phyloP scores from a whole-genome alignment of 2,797 vertebrate genomes.

The Echiichthys vipera region DNA sequence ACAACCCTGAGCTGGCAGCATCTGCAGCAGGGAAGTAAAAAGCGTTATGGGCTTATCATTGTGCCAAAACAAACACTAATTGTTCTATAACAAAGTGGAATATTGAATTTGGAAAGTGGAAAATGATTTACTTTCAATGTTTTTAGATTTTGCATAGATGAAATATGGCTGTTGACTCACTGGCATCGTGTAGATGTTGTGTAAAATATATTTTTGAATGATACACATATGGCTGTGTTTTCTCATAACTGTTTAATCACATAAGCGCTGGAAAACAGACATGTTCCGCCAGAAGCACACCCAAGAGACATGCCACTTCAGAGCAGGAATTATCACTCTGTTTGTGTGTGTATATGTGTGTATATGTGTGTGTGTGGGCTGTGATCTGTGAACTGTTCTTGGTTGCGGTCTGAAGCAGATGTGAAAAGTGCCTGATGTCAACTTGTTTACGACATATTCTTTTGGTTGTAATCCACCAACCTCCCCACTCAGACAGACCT shows the following conservation, averaged over 20 bases:
- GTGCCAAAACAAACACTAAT: slow-evolving; percentile 51
- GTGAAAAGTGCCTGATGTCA: slow-evolving; percentile 53
- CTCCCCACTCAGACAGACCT: slow-evolving; percentile 12
- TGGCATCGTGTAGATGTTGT: background rate
- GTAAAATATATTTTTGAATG: slow-evolving; percentile 2
- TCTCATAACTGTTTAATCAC: slow-evolving; percentile 47
- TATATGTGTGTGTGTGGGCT: slow-evolving; percentile 23
- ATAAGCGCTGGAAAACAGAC: slow-evolving; percentile 43
- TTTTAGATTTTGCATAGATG: slow-evolving; percentile 13
- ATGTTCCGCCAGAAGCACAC: slow-evolving; percentile 45
- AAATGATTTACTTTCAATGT: too few relatives aligned
- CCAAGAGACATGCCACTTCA: slow-evolving; percentile 46
- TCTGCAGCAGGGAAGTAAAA: slow-evolving; percentile 50
- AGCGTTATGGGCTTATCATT: slow-evolving; percentile 18
- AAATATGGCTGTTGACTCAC: slow-evolving; percentile 26
- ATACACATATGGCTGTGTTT: slow-evolving; percentile 34
- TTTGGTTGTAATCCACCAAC: slow-evolving; percentile 39
- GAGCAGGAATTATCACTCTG: slow-evolving; percentile 10
- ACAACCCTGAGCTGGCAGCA: slow-evolving; percentile 59
- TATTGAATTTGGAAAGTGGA: slow-evolving; percentile 5
- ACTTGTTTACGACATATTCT: slow-evolving; percentile 56
- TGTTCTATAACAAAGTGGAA: slow-evolving; percentile 28
- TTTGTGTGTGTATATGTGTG: slow-evolving; percentile 1
- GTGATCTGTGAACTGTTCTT: slow-evolving; percentile 13
- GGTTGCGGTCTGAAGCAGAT: slow-evolving; percentile 55